Base-by-base conservation (phyloP, 2,113 vertebrate species). In the Dipodomys merriami region DNA sequence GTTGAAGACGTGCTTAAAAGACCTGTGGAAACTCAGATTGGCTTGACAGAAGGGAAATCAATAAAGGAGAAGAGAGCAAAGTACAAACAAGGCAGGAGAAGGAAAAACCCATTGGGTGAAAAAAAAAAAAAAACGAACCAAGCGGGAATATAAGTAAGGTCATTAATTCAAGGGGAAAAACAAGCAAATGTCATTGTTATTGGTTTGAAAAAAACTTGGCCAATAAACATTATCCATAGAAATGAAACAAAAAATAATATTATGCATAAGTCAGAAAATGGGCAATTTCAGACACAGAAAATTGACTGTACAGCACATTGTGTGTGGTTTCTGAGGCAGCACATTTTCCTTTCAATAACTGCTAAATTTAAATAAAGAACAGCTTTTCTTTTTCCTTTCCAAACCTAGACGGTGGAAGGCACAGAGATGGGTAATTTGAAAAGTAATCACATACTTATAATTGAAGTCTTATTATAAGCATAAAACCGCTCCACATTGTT, bases 341-440 rank as follows among this genome's bases (percentile, higher is more conserved):
- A 83, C 29, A 79, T 88, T 94, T 94, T 73, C 60, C 64, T 94
- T 94, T 87, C 80, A 93, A 62, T 89, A 65, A 93, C 79, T 91
- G 73, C 83, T 96, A 91, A 94, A 94, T 91, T 94, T 95, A 87
- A 60, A 49, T 74, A 74, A 96, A 93, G 82, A 94, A 89, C 87
- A 85, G 81, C 83, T 81, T 94, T 84, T 90, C 53, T 91, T 93
- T 95, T 57, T 86, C 92, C 86, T 76, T 74, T 62, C 18, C 96
- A 92, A 96, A 92, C 18, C 65, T 69, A 74, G 35, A 3, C 64
- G 53, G 16, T 93, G 1, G 33, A 94, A 91, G 39, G 49, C 33
- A 88, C 93, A 33, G 44, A 88, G 78, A 74, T 78, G 23, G 0
- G 6, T 81, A 92, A 94, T 87, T 87, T 93, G 83, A 83, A 95